A percentile compares a stretch with the other conserved stretches of the same genome.
Evolutionary conservation across 2,797 vertebrate species (phyloP).

Genomic region (Astyanax mexicanus): DNA sequence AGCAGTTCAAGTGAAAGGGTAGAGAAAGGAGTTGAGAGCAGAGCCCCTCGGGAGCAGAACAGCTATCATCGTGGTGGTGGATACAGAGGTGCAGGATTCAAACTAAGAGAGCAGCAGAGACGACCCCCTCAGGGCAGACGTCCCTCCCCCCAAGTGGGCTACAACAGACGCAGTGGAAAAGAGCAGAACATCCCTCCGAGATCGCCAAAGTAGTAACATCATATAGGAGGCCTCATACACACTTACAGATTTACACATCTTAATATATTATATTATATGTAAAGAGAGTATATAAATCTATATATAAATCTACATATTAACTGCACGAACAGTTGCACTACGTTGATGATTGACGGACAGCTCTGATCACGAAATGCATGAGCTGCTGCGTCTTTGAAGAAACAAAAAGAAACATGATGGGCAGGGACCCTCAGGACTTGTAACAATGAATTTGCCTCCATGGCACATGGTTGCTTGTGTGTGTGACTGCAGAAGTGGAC

Average conservation of each 20-base stretch:
- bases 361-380: not conserved
- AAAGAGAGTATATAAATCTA: conserved; percentile 49
- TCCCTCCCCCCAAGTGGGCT: conserved; percentile 89
- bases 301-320: conserved; percentile 45
- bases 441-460: conserved; percentile 19
- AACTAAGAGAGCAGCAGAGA: conserved; percentile 95
- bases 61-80: conserved; percentile 79
- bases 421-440: conserved; percentile 38
- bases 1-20: conserved; percentile 68
- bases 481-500: conserved; percentile 14
- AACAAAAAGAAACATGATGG: conserved; percentile 6
- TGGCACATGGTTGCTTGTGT: conserved; percentile 24
- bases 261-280: conserved; percentile 14
- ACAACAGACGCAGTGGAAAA: conserved; percentile 87
- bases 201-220: conserved; percentile 95
- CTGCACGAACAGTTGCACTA: conserved; percentile 65
- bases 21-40: conserved; percentile 83
- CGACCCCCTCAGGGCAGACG: conserved; percentile 84
- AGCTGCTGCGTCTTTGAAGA: not conserved
- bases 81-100: conserved; percentile 82
- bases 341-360: conserved; percentile 4
- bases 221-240: conserved; percentile 14
- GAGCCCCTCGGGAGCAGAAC: conserved; percentile 80
- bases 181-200: conserved; percentile 95
- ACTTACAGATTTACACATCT: conserved; percentile 2